Base-by-base conservation (phyloP, 2,888 invertebrate species). In the Brenthis hecate region DNA sequence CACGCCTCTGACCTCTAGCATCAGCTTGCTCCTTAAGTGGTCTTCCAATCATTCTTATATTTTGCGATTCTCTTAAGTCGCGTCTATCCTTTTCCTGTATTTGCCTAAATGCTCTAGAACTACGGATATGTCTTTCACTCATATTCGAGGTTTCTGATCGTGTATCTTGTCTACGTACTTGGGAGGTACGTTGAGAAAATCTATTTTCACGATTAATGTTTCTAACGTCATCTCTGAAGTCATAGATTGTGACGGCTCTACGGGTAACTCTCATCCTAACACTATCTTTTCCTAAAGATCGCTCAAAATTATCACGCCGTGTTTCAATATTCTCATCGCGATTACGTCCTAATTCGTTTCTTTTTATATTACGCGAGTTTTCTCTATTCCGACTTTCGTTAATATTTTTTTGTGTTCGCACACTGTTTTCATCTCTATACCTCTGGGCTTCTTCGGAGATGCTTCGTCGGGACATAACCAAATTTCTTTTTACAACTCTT, bases 121-220 rank as follows among this genome's bases (percentile, higher is more conserved):
- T n/a, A 48, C 13, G 16, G 53, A 62, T 62, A 62, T 62, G 62
- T 43, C 13, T 13, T 62, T n/a, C 53, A 43, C 36, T 36, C 51
- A 32, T 62, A 62, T 62, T 62, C 62, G 19, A 32, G 62, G 62
- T 16, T 36, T 16, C 36, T n/a, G 50, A 28, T 48, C 28, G 60
- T 60, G 60, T 48, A 28, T 23, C 28, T 60, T 50, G 60, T 13
- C 60, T 60, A 50, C 28, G 48, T 48, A 50, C n/a, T 48, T 48
- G 48, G n/a, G 28, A 14, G 4, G 28, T 8, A 14, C n/a, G 58
- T n/a, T 58, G 47, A 23, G 58, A 14, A 14, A 23, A 11, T 11
- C 36, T 43, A 43, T 43, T 43, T 43, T 43, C 36, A 43, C 36
- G 11, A 43, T 43, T 43, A 43, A 43, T 43, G 36, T 43, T 11